Base-by-base conservation (phyloP, 1,140 invertebrate genomes). In the Zaprionus ghesquierei region DNA sequence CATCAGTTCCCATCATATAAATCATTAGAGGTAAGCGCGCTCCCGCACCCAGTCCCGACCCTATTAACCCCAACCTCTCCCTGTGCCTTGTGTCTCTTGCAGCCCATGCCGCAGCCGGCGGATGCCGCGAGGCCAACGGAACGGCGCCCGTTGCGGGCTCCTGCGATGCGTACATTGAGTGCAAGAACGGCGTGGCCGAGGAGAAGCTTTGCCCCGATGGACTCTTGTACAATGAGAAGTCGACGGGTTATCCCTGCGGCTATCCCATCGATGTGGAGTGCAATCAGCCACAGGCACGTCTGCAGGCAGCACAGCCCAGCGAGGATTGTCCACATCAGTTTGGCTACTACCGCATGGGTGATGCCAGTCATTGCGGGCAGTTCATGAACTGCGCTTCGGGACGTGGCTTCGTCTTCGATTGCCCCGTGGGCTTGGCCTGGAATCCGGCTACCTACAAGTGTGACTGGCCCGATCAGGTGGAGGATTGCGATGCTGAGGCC, bases 381-480 rank as follows among this genome's bases (percentile, higher is more conserved):
- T 98, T 97, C 90, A 96, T 96, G 92, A 97, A 96, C 79, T 98
- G 97, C 81, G 96, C 95, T 0, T 94, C 95, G 44, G 97, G 97
- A n/a, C 72, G 90, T 5, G 93, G 90, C 13, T 93, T 91, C 38
- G 81, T 92, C 1, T 93, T 93, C 15, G 93, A 93, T 66, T 93
- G 93, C 71, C 96, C 96, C 0, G 96, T 96, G 89, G 97, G 97
- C 29, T 93, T 98, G 20, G 97, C 97, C 13, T 98, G 96, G 92
- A 96, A 96, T 86, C 92, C 94, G 5, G 94, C 95, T 35, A 95
- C 92, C 8, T 96, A 97, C 91, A 93, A 66, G 33, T 98, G 97
- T 89, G 96, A 97, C 71, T 98, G 97, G 97, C 96, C 96, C 2
- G 97, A 97, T 92, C 94, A 96, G 90, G 96, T 96, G 0, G 85